Base-by-base conservation (phyloP, 2,888 invertebrate genomes). In the Sclerodermus sp. region DNA sequence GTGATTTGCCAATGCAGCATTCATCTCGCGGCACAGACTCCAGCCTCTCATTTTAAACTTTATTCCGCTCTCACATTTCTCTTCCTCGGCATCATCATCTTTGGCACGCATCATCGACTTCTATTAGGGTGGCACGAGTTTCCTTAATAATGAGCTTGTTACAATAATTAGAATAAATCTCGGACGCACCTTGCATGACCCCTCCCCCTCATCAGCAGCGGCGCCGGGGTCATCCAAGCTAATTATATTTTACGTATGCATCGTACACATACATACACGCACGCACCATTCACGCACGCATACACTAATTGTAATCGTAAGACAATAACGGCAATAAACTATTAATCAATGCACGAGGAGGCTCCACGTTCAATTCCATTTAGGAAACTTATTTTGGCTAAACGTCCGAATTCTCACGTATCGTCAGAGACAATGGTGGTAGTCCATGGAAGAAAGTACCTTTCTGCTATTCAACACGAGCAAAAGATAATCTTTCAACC, bases 81-180 rank as follows among this genome's bases (percentile, higher is more conserved):
- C 42, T 39, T 39, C 18, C 14, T 14, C 16, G 39, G 5, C 14
- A 3, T 39, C 12, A 34, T 34, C n/a, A 12, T 45, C 43, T 58
- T 61, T 58, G 64, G 64, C 64, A 64, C 64, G 59, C 57, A 51
- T 50, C 53, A 32, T 59, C 52, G n/a, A n/a, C n/a, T 42, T 34
- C 43, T 48, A 55, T 46, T 44, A 30, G 54, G 44, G 51, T 64
- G 58, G 58, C 63, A 66, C 53, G 43, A 55, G 50, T 55, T 51
- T 62, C 54, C 53, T 48, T 55, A 58, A 53, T 57, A 59, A 62
- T 51, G 55, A 61, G 53, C 57, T 59, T 48, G 54, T 51, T 57
- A 53, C 47, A 57, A 64, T 53, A 58, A 61, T 55, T 61, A 46
- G 62, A 64, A 62, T 52, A 53, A 65, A 59, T 55, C 50, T 55